These are phyloP conservation scores for Pygoscelis antarcticus DNA, from an alignment of 2,113 vertebrate genomes.

Conservation along the genomic window DNA sequence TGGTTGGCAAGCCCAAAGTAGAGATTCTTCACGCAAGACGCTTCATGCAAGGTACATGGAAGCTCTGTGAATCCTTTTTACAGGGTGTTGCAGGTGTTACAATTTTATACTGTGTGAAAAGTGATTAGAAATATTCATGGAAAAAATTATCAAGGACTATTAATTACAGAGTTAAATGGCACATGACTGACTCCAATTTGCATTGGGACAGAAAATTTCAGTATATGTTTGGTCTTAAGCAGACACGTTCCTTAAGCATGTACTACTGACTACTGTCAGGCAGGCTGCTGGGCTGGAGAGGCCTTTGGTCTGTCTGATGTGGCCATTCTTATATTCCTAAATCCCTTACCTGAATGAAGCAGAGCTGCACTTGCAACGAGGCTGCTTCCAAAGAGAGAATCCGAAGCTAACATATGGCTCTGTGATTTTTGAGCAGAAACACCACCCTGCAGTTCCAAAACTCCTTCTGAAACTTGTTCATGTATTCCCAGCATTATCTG, in stretches of 20 bases:
- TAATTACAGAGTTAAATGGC: neutral
- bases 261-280: neutral
- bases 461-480: slow-evolving; percentile 13
- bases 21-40: neutral
- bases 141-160: neutral
- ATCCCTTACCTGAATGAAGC: neutral
- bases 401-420: neutral
- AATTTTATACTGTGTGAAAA: neutral
- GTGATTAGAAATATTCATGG: neutral
- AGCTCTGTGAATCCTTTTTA: neutral
- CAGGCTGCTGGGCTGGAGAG: neutral
- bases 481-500: slow-evolving; percentile 31
- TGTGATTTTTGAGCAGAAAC: slow-evolving; percentile 30
- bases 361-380: neutral
- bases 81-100: neutral
- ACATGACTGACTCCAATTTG: neutral
- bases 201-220: neutral
- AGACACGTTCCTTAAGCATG: neutral
- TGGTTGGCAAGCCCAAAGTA: neutral
- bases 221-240: neutral
- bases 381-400: neutral
- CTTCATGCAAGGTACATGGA: neutral
- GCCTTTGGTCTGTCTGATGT: neutral
- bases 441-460: neutral
- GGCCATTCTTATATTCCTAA: neutral